These are phyloP conservation scores for Neoaliturus tenellus DNA, from an alignment of 2,888 invertebrate species.

Conservation along the genomic window DNA sequence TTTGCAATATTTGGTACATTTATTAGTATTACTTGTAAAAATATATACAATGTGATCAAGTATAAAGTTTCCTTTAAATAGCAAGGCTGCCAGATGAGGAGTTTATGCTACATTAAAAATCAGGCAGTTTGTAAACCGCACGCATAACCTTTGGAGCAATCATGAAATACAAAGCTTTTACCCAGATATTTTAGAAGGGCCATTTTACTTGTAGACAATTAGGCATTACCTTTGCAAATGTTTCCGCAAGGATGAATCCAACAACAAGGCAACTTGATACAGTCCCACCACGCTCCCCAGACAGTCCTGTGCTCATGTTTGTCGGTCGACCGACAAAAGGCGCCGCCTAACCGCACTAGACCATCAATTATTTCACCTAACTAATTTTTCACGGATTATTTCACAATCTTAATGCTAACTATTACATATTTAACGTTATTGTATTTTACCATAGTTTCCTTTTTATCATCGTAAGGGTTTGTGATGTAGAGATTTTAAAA, in stretches of 20 bases:
- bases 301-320: background rate
- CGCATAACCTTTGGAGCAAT: no score
- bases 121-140: no score
- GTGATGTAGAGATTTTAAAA: no score
- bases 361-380: constrained; percentile 1
- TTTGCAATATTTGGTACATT: no score
- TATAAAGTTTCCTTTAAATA: no score
- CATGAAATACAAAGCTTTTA: no score
- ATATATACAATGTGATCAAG: no score
- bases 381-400: background rate
- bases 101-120: no score
- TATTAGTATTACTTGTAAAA: no score
- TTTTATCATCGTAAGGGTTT: background rate
- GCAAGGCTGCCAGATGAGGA: no score
- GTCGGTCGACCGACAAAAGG: background rate
- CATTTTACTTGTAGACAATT: background rate
- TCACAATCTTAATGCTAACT: background rate
- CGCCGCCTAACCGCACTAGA: background rate
- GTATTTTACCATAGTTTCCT: background rate
- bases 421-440: background rate
- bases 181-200: background rate
- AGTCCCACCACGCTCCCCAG: background rate
- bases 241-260: background rate
- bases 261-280: background rate
- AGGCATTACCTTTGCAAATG: background rate